phyloP scores from a whole-genome alignment of 2,888 invertebrate genomes.

The Folsomia candida region DNA sequence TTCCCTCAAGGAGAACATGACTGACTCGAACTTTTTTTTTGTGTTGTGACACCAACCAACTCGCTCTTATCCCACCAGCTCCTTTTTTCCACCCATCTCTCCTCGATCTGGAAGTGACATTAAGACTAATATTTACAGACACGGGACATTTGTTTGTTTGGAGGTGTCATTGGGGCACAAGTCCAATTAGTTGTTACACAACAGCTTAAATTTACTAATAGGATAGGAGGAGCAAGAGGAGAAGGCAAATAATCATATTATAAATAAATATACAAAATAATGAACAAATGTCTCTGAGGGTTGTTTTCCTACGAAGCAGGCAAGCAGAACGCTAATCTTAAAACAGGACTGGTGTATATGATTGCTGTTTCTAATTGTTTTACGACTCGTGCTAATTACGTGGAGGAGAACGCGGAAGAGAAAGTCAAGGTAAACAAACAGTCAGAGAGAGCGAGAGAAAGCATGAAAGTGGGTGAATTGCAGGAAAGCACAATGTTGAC shows the following conservation, averaged over 20 bases:
- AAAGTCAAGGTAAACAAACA: background rate
- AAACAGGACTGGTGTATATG: too few species aligned
- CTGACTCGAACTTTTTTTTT: background rate
- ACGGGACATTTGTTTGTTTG: background rate
- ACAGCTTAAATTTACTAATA: too few species aligned
- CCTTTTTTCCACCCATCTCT: background rate
- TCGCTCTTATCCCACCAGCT: background rate
- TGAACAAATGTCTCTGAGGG: background rate
- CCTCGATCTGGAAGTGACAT: background rate
- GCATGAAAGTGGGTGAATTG: background rate
- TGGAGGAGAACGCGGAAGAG: background rate
- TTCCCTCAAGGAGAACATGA: background rate
- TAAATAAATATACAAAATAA: background rate
- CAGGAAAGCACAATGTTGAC: background rate
- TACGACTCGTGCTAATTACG: background rate
- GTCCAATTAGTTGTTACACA: background rate
- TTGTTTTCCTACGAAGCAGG: background rate
- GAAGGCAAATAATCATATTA: background rate
- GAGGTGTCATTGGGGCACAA: background rate
- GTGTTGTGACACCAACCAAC: background rate
- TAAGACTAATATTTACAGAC: slow-evolving; percentile 1
- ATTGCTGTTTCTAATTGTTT: background rate
- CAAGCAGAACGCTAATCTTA: background rate
- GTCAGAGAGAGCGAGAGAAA: too few species aligned
- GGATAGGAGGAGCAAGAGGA: background rate